Evolutionary conservation across 2,888 invertebrate genomes (phyloP), one percentile per base, ranked within the genome.

Genomic region (Athetis lepigone): DNA sequence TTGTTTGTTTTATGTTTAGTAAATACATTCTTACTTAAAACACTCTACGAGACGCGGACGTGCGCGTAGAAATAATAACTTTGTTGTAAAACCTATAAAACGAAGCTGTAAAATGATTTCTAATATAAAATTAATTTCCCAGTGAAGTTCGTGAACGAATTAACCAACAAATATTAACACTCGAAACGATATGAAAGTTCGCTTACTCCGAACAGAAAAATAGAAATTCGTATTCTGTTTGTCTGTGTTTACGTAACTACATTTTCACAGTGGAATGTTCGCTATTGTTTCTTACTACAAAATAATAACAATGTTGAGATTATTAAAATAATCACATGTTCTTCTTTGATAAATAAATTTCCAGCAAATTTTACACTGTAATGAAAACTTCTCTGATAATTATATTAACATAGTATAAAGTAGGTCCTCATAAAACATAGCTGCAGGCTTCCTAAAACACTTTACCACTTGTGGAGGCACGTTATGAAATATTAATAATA

Each of bases 101-200:
- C n/a, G 4, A 21, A 18, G n/a, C 21, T 37, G 16, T 42, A 43
- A 67, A 71, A 54, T 71, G 9, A 64, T 63, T 71, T 76, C 39
- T 42, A 40, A n/a, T 59, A 65, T 52, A 70, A 70, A 64, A 75
- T 65, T 62, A 62, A 65, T 75, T 70, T 70, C 19, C 57, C 52
- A 36, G 59, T 39, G 57, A 54, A 75, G 47, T 79, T 81, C 72
- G 77, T 80, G 81, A 80, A 84, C 78, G 79, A 84, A 84, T 84
- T 83, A 82, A 81, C 81, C 82, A 79, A 81, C 80, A 76, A 79
- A 82, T 78, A 85, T 85, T 82, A 86, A 80, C 82, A 81, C 81
- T 75, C 71, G 80, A 79, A 79, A 77, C 80, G 82, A 80, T 86
- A 87, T 86, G 81, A 85, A 84, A 83, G 76, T 50, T 51, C 51